phyloP scores from a whole-genome alignment of 2,888 invertebrate species.

The Acronicta aceris region DNA sequence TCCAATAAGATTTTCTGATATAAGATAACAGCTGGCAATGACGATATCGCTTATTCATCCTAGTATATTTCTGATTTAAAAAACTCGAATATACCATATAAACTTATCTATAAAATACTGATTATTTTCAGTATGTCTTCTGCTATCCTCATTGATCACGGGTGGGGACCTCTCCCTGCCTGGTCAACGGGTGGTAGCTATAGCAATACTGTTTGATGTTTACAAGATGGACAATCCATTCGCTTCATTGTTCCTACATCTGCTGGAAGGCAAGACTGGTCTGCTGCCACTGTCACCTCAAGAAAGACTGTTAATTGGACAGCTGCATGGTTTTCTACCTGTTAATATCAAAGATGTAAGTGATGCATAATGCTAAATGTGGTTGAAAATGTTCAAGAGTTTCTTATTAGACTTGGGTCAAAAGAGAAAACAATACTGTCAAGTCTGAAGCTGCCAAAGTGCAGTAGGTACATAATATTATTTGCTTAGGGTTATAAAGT shows the following conservation, averaged over 20 bases:
- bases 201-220: constrained; percentile 81
- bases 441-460: no score
- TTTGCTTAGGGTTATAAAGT: no score
- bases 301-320: constrained; percentile 93
- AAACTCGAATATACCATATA: background rate
- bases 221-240: constrained; percentile 85
- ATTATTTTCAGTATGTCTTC: constrained; percentile 79
- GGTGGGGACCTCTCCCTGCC: constrained; percentile 84
- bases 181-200: constrained; percentile 82
- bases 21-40: constrained; percentile 5
- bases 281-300: constrained; percentile 79
- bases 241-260: constrained; percentile 78
- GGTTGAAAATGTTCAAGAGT: background rate
- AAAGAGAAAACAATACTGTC: background rate
- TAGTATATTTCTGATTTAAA: background rate
- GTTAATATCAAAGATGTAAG: constrained; percentile 92
- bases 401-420: background rate
- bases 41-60: constrained; percentile 13
- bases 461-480: no score
- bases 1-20: background rate
- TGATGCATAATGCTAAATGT: constrained; percentile 27
- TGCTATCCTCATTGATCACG: constrained; percentile 82
- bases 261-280: constrained; percentile 82
- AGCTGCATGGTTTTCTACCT: constrained; percentile 91
- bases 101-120: background rate